Conservation (phyloP, 2,888 invertebrate species). For the Cerastis leucographa region DNA sequence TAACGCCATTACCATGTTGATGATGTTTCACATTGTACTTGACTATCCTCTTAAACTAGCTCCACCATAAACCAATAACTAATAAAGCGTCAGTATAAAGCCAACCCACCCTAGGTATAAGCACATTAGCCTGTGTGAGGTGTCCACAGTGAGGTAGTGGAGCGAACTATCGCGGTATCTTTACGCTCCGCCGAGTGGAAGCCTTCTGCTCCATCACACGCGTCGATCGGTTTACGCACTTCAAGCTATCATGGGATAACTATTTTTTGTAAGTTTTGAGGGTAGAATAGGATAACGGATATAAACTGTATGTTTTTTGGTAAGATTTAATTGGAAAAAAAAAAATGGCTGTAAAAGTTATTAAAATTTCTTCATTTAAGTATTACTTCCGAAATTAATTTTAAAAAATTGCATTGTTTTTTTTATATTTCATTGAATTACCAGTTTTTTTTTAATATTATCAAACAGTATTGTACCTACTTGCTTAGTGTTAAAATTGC, state of each 20-base stretch:
- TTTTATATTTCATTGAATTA: not conserved
- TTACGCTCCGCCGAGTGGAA: constrained; percentile 86
- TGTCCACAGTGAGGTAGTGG: constrained; percentile 82
- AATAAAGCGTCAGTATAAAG: constrained; percentile 31
- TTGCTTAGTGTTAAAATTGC: not conserved
- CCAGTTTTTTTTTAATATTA: not conserved
- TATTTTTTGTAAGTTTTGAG: constrained; percentile 34
- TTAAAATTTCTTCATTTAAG: not conserved
- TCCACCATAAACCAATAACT: constrained; percentile 8
- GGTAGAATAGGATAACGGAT: not conserved
- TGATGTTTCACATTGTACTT: not conserved
- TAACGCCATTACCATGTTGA: not conserved
- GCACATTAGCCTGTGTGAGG: constrained; percentile 54
- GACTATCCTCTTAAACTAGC: not conserved
- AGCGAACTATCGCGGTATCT: constrained; percentile 89
- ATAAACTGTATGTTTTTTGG: not conserved
- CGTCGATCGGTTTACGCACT: constrained; percentile 74
- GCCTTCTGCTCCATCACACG: constrained; percentile 85
- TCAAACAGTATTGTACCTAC: not conserved
- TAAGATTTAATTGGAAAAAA: not conserved
- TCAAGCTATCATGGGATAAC: constrained; percentile 37
- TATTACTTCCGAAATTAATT: not conserved
- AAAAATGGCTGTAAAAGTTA: not conserved
- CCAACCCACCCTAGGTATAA: constrained; percentile 44
- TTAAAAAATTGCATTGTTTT: not conserved